Conservation (phyloP, 2,797 vertebrate genomes). For the Lemur catta region DNA sequence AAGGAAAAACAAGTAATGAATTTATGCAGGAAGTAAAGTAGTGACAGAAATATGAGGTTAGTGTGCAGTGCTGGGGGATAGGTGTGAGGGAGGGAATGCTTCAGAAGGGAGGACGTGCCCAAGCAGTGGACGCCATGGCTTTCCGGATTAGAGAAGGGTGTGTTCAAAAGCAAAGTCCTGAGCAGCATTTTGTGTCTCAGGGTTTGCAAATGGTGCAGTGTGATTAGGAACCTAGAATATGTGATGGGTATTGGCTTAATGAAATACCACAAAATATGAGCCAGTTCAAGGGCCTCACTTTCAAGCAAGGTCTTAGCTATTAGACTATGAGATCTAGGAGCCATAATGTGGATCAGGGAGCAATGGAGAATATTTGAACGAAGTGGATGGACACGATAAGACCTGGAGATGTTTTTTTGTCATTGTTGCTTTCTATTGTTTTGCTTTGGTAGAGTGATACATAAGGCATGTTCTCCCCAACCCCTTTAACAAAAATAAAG, state of each 20-base stretch:
- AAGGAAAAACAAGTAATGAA: neutral
- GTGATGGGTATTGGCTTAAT: neutral
- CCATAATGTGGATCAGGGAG: neutral
- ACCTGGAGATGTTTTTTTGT: neutral
- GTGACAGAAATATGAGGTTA: neutral
- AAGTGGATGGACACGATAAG: neutral
- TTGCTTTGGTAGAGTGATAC: neutral
- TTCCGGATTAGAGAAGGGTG: neutral
- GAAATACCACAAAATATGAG: neutral
- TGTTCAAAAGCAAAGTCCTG: neutral
- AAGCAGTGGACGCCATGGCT: neutral
- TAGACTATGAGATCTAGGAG: neutral
- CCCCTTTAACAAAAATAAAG: neutral
- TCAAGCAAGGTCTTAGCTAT: neutral
- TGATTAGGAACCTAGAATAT: neutral
- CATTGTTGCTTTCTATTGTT: neutral
- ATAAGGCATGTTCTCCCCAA: neutral
- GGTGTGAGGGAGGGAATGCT: no score
- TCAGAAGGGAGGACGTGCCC: neutral
- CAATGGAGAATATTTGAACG: neutral
- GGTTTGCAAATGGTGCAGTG: neutral
- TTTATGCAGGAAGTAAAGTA: neutral
- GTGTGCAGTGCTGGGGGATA: neutral
- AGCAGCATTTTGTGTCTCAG: neutral
- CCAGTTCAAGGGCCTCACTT: neutral